Base-by-base conservation (phyloP, 2,888 invertebrate genomes). In the Chironomus tentans region DNA sequence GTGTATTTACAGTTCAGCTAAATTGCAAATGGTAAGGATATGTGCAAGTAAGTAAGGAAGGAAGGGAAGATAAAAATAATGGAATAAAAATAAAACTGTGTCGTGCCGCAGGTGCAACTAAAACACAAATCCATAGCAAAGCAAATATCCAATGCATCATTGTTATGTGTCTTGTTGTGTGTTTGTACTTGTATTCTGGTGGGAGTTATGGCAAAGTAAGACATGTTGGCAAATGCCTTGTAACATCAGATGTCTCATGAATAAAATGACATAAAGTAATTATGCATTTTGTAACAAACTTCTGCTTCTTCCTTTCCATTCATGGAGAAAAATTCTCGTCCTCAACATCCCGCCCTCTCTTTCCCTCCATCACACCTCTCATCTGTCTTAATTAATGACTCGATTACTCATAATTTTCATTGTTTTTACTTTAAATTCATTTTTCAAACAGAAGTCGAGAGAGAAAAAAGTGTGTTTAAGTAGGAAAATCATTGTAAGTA, bases 31-130 rank as follows among this genome's bases (percentile, higher is more conserved):
- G 10, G 38, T 38, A 38, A 38, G 38, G 38, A 38, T 38, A 38
- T 38, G 38, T 38, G 38, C 38, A 38, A 38, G 65, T 18, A 22
- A 28, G 28, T 3, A 38, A 38, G 38, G 10, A 28, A 4, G 15
- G 38, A 38, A 68, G 18, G 38, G 15, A 28, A 46, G 28, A 68
- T 68, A 68, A 46, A 68, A 68, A 28, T 68, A 68, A 68, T 68
- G 65, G 21, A 65, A 65, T 68, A 18, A 46, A 28, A 68, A 68
- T 46, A 68, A 28, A 68, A 68, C 68, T 38, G 46, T 68, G 68
- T 68, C 68, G 62, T 62, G 68, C 68, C 74, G 68, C 74, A 74
- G 74, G 74, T 74, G 74, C 74, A 74, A n/a, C 50, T 21, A 68
- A 65, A 65, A 74, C 73, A 73, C 74, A 68, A 72, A 74, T 74